Evolutionary conservation across 2,888 invertebrate genomes (phyloP), one percentile per base, ranked within the genome.

Genomic region (Volucella bombylans): DNA sequence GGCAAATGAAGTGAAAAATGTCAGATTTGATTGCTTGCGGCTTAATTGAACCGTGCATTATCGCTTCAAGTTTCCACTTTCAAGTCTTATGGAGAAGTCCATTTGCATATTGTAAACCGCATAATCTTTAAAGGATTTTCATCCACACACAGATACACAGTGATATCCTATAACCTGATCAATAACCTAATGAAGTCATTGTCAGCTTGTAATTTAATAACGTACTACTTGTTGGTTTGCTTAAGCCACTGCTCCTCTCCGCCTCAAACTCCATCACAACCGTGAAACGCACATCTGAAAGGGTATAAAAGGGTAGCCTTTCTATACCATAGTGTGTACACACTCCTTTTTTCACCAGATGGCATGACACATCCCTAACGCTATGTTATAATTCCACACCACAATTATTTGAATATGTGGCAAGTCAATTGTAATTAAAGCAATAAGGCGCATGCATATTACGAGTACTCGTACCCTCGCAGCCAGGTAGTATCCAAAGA

Each of bases 171-270:
- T 68, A 43, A 54, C 62, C 55, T 71, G 71, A 81, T 81, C 61
- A 61, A 80, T 72, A 61, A 69, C 68, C 62, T 71, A 85, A 85
- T 85, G 55, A 61, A 85, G 81, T 59, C 68, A 72, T 68, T 68
- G 72, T 77, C 82, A 65, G 77, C 68, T 85, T 77, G 85, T 85
- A 77, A 77, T 52, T 43, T 47, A 71, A 82, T 82, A 82, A 43
- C 14, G 54, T 55, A 39, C n/a, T 73, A 39, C 50, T 65, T 59
- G 41, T 76, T 68, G 59, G 14, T 55, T 45, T 57, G 6, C 41
- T 15, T 14, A 31, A n/a, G 62, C n/a, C 45, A 38, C n/a, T 50
- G 57, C 23, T 31, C 31, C 31, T 6, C 31, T 6, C 31, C 31
- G 31, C 31, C 31, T 31, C 31, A 31, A 68, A 62, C 54, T 23